Conservation (phyloP, 2,797 vertebrate species). For the Hapalemur alaotrensis region DNA sequence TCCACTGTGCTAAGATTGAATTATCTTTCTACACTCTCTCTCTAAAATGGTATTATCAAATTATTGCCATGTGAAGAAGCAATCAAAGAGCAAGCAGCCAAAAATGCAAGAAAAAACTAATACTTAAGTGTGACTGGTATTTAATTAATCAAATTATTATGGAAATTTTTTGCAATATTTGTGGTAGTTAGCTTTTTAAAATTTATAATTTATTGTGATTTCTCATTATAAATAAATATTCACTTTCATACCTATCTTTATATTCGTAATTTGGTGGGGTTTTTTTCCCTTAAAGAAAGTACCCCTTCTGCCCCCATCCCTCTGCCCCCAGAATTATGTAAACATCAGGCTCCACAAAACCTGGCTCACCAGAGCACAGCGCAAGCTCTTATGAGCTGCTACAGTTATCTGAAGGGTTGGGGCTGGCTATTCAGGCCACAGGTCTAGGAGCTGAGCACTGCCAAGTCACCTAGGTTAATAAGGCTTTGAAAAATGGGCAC, state of each 20-base stretch:
- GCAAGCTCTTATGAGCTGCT: neutral
- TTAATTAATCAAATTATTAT: neutral
- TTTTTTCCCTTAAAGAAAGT: neutral
- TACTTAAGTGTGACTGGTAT: neutral
- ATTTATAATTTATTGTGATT: neutral
- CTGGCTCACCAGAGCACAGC: neutral
- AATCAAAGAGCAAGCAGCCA: neutral
- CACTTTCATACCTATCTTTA: neutral
- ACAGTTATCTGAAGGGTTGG: neutral
- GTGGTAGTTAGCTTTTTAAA: neutral
- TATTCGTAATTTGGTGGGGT: neutral
- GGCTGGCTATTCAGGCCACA: neutral
- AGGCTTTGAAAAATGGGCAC: neutral
- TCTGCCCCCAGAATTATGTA: neutral
- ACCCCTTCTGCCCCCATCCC: neutral
- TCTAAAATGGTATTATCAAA: neutral
- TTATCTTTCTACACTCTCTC: neutral
- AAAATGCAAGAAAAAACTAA: neutral
- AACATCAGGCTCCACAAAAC: neutral
- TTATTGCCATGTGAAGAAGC: neutral
- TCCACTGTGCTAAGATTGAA: neutral
- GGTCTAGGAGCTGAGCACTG: neutral
- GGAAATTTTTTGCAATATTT: neutral
- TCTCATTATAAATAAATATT: slow-evolving; percentile 40
- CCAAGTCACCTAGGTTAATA: neutral